These are phyloP conservation scores for Drosophila asahinai DNA, from an alignment of 1,140 invertebrate species.

Conservation along the genomic window DNA sequence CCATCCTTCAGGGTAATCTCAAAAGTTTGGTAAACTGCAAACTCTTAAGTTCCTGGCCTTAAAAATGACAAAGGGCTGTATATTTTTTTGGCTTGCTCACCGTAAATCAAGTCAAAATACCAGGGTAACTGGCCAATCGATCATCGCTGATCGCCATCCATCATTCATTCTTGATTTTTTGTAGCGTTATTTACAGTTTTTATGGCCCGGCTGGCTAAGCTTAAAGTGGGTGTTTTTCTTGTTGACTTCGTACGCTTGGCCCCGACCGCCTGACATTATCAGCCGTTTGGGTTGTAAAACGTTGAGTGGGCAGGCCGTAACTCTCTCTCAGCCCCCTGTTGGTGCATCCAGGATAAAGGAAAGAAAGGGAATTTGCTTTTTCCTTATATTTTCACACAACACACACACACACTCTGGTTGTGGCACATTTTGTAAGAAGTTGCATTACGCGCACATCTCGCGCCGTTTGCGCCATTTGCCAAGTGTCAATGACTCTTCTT, in stretches of 20 bases:
- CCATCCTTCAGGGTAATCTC: too few species aligned
- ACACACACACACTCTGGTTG: neutral
- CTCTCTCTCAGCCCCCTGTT: neutral
- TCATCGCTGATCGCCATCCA: slow-evolving; percentile 18
- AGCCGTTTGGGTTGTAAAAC: slow-evolving; percentile 32
- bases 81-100: neutral
- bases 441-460: slow-evolving; percentile 22
- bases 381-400: neutral
- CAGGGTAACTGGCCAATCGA: slow-evolving; percentile 23
- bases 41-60: neutral
- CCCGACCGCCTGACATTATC: slow-evolving; percentile 37
- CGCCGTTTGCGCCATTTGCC: slow-evolving; percentile 60
- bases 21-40: too few species aligned
- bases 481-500: slow-evolving; percentile 75
- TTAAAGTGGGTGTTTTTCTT: slow-evolving; percentile 55
- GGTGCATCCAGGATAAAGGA: slow-evolving; percentile 13
- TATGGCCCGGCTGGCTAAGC: slow-evolving; percentile 46
- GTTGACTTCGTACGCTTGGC: slow-evolving; percentile 16
- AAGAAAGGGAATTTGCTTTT: neutral
- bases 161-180: slow-evolving; percentile 29
- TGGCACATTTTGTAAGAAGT: slow-evolving; percentile 47
- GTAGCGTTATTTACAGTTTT: slow-evolving; percentile 46
- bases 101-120: neutral
- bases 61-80: neutral
- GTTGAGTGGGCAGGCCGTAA: slow-evolving; percentile 2